Evolutionary conservation across 2,888 invertebrate genomes (phyloP), one percentile per base, ranked within the genome.

Genomic region (Petrophora chlorosata): DNA sequence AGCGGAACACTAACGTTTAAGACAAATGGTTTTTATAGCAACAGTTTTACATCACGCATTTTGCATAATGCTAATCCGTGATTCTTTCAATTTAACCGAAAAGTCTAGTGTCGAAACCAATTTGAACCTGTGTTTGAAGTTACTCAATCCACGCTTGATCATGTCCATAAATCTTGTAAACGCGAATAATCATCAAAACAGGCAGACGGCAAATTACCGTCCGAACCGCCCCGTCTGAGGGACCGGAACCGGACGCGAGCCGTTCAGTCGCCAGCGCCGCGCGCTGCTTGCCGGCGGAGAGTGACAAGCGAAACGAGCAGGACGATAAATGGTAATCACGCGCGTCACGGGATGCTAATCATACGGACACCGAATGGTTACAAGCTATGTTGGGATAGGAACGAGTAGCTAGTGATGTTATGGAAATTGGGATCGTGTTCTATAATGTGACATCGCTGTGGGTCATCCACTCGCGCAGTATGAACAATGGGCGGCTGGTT

Each of bases 161-260:
- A n/a, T 9, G 9, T 2, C 9, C 9, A 7, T 7, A 22, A 22
- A 22, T 22, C 22, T 2, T 5, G 8, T n/a, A 14, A 34, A 9
- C 9, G 14, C 15, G 45, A 32, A 32, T 25, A 32, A 15, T 5
- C 23, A 14, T 26, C 7, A 46, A 28, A 47, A 40, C 35, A 25
- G 14, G 13, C 34, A 47, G 40, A 40, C 33, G 16, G 15, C 29
- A 16, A 47, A 47, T 40, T 28, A 46, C 14, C 19, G 17, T 5
- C 22, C 26, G 26, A 0, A 10, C 36, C 26, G 36, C 26, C 36
- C 36, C 26, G 40, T 22, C 46, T 35, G 35, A 3, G 35, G 30
- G 35, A 34, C 41, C 47, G 47, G 47, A 41, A 47, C 36, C 36
- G 36, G 36, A 16, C 12, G 26, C 14, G 35, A 15, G 10, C 35